Evolutionary conservation across 2,888 invertebrate species (phyloP).

Genomic region (Latrodectus hesperus): DNA sequence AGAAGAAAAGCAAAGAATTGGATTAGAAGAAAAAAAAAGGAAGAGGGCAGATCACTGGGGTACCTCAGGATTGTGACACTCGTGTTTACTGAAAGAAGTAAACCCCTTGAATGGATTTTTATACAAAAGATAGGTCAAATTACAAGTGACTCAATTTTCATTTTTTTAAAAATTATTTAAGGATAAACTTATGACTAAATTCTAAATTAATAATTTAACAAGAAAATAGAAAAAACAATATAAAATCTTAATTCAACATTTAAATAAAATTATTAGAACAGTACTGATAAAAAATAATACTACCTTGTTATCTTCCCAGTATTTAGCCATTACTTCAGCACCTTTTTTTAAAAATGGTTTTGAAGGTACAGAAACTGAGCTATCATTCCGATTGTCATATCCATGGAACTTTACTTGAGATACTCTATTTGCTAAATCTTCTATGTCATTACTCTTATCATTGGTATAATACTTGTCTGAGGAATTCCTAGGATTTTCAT

Average conservation of each 20-base stretch:
- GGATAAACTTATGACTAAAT: too few species aligned
- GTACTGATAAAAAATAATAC: not conserved
- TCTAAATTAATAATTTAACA: not conserved
- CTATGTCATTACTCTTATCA: slow-evolving; percentile 28
- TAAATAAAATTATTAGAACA: too few species aligned
- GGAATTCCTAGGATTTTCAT: slow-evolving; percentile 11
- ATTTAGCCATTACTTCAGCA: slow-evolving; percentile 90
- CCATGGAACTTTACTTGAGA: slow-evolving; percentile 54
- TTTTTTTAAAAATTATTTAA: too few species aligned
- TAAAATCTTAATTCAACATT: too few species aligned
- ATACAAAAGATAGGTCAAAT: too few species aligned
- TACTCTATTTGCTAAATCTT: slow-evolving; percentile 35
- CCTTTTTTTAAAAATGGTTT: slow-evolving; percentile 76
- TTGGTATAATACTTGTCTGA: slow-evolving; percentile 23
- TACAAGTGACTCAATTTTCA: too few species aligned
- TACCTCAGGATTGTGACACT: too few species aligned
- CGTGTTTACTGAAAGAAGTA: too few species aligned
- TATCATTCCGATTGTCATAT: slow-evolving; percentile 27
- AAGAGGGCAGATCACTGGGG: too few species aligned
- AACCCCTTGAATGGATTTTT: too few species aligned
- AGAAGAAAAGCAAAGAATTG: too few species aligned
- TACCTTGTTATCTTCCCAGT: slow-evolving; percentile 88
- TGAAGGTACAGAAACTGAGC: not conserved
- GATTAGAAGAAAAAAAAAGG: too few species aligned
- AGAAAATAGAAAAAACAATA: not conserved